These are phyloP conservation scores for Neelides sp. DNA, from an alignment of 1,140 invertebrate genomes.

Conservation along the genomic window DNA sequence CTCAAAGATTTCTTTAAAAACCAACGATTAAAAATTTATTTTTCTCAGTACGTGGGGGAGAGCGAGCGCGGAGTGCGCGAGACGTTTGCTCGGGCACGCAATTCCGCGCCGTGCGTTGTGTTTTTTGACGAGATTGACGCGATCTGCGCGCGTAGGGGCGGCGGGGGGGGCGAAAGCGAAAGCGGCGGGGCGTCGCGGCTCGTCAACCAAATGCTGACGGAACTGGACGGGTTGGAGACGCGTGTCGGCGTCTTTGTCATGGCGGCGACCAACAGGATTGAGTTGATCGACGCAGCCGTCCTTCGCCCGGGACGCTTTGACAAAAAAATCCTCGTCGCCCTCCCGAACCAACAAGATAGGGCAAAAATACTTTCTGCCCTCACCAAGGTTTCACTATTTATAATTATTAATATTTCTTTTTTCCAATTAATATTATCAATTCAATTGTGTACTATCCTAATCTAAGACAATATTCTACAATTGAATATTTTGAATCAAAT, in stretches of 20 bases:
- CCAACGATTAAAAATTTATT: conserved; percentile 8
- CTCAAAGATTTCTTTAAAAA: too few species aligned
- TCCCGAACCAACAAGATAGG: conserved; percentile 67
- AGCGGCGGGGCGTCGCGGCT: conserved; percentile 60
- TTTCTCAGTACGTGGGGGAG: conserved; percentile 87
- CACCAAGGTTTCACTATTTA: conserved; percentile 56
- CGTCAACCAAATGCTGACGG: conserved; percentile 93
- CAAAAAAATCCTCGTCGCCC: conserved; percentile 83
- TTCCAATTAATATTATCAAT: not conserved
- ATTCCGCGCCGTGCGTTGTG: conserved; percentile 94
- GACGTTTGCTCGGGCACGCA: conserved; percentile 83
- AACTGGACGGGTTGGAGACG: conserved; percentile 94
- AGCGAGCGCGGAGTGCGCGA: conserved; percentile 91
- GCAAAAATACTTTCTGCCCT: conserved; percentile 77
- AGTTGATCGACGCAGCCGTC: conserved; percentile 93
- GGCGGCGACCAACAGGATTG: conserved; percentile 91
- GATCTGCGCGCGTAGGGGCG: conserved; percentile 76
- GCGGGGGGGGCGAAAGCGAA: conserved; percentile 48
- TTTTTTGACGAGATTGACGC: conserved; percentile 99
- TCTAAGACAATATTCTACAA: conserved; percentile 5
- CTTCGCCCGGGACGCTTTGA: conserved; percentile 86
- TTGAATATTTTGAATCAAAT: conserved; percentile 2
- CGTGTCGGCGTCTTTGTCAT: conserved; percentile 80
- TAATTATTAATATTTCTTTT: conserved; percentile 2
- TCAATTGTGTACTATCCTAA: not conserved